Conservation (phyloP, 2,113 vertebrate genomes). For the Ceratotherium simum region DNA sequence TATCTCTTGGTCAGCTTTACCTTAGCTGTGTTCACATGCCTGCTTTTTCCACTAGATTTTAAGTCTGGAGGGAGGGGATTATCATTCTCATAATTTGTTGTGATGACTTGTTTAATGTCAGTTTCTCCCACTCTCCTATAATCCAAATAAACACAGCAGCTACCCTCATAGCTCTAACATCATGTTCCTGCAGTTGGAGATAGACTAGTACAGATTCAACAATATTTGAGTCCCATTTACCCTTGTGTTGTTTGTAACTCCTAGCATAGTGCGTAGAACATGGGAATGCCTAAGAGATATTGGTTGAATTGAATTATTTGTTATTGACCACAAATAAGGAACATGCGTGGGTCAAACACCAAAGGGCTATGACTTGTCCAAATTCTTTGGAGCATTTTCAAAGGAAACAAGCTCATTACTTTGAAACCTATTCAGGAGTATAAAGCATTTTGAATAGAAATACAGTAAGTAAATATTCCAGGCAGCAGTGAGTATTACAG, state of each 20-base stretch:
- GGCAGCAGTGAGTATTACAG: background rate
- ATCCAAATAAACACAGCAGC: background rate
- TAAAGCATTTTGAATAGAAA: constrained; percentile 39
- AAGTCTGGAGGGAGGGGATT: background rate
- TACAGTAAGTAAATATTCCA: constrained; percentile 56
- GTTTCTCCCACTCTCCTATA: background rate
- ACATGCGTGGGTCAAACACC: background rate
- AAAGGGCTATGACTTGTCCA: background rate
- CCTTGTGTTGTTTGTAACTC: background rate
- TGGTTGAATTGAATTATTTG: background rate
- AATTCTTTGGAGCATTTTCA: constrained; percentile 34
- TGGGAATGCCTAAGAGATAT: background rate
- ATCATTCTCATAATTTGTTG: background rate
- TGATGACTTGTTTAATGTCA: background rate
- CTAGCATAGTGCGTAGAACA: background rate
- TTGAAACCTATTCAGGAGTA: background rate
- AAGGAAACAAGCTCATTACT: constrained; percentile 10
- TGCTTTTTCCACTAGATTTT: background rate
- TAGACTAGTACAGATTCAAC: background rate
- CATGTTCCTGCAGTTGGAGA: background rate
- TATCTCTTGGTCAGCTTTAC: background rate
- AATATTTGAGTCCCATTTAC: background rate
- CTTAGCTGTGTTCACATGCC: background rate
- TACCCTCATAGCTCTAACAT: background rate
- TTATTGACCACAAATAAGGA: background rate